Conservation (phyloP, 2,888 invertebrate genomes). For the Anagyrus pseudococci region DNA sequence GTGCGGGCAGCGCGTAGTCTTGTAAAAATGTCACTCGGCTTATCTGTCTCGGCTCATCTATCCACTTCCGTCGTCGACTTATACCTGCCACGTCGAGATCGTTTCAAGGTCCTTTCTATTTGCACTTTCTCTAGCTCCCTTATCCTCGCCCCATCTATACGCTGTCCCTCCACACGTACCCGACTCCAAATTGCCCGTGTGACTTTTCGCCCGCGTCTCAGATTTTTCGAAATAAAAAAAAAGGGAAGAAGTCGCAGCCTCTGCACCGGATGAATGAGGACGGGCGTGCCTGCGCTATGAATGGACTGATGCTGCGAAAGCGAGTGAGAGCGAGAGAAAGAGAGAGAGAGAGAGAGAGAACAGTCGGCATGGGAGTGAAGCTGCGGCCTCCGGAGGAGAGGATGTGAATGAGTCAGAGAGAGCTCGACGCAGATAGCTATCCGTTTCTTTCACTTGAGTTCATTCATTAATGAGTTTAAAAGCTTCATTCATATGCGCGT, state of each 20-base stretch:
- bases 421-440: conserved; percentile 27
- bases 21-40: too few relatives aligned
- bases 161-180: background rate
- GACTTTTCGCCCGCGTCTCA: too few relatives aligned
- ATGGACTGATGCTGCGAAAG: too few relatives aligned
- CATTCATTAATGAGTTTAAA: conserved; percentile 39
- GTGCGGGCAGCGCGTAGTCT: too few relatives aligned
- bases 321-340: too few relatives aligned
- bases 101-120: conserved; percentile 25
- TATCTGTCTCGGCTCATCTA: too few relatives aligned
- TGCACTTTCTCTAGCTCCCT: conserved; percentile 30
- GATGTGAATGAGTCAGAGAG: conserved; percentile 27
- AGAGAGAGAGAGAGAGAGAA: background rate
- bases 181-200: background rate
- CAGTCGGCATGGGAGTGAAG: too few relatives aligned
- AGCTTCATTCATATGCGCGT: conserved; percentile 37
- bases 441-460: conserved; percentile 33
- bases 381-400: too few relatives aligned
- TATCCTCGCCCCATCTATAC: conserved; percentile 23
- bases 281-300: too few relatives aligned
- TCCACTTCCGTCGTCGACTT: conserved; percentile 26
- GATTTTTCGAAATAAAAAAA: too few relatives aligned
- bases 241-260: too few relatives aligned
- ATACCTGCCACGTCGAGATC: conserved; percentile 21
- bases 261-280: too few relatives aligned